A percentile compares a stretch with the other conserved stretches of the same genome.
Conservation (phyloP, 2,113 vertebrate genomes). For the Erythrocercus mccallii region DNA sequence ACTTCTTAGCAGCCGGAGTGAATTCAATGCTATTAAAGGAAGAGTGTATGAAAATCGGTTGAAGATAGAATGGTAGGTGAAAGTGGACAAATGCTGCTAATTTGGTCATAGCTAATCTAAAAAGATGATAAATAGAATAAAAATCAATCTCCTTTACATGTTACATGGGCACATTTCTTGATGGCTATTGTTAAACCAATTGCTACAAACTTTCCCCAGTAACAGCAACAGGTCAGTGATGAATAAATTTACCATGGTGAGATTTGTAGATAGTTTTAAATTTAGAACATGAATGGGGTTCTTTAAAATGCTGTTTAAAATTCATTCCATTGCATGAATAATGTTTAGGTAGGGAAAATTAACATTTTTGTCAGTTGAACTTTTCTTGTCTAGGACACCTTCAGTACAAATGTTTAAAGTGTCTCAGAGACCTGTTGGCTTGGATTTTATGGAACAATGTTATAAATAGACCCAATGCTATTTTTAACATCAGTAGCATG, state of each 20-base stretch:
- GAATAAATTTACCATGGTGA: neutral
- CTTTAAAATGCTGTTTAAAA: neutral
- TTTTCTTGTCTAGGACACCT: neutral
- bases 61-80: slow-evolving; percentile 75
- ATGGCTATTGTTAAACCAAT: neutral
- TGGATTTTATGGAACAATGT: neutral
- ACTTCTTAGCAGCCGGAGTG: slow-evolving; percentile 76
- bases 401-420: neutral
- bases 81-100: neutral
- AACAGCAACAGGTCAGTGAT: neutral
- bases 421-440: neutral
- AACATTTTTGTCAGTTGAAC: neutral
- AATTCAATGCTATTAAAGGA: slow-evolving; percentile 69
- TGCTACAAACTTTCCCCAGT: neutral
- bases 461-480: neutral
- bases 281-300: neutral
- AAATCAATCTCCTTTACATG: neutral
- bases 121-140: neutral
- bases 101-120: neutral
- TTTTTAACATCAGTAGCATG: neutral
- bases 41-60: slow-evolving; percentile 71
- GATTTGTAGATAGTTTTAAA: neutral
- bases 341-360: neutral
- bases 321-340: neutral
- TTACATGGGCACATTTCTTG: neutral